Conservation (phyloP, 1,140 invertebrate species). For the Andrena cerasifolii region DNA sequence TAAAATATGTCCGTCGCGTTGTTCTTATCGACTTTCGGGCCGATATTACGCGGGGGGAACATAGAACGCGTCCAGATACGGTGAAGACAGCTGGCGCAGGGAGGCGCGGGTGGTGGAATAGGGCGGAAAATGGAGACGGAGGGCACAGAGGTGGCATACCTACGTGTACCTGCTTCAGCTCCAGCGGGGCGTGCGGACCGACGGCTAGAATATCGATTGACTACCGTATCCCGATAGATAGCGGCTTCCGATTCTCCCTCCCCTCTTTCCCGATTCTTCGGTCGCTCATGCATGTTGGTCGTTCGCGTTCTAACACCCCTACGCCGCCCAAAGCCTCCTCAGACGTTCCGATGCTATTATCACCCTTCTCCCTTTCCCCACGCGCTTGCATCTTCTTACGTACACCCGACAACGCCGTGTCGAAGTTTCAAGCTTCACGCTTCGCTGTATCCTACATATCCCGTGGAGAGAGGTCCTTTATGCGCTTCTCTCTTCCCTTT, state of each 20-base stretch:
- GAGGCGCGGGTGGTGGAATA: not conserved
- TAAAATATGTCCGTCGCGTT: not conserved
- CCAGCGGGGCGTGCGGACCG: slow-evolving; percentile 54
- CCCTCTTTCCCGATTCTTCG: slow-evolving; percentile 56
- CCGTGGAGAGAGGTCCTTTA: not conserved
- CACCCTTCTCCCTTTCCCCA: slow-evolving; percentile 7
- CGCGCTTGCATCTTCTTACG: slow-evolving; percentile 30
- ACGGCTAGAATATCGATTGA: slow-evolving; percentile 68
- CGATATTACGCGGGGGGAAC: slow-evolving; percentile 26
- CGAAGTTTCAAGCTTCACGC: slow-evolving; percentile 13
- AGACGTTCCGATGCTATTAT: slow-evolving; percentile 63
- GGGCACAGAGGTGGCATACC: slow-evolving; percentile 50
- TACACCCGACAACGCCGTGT: not conserved
- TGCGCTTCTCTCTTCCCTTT: not conserved
- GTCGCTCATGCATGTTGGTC: slow-evolving; percentile 51
- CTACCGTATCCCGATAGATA: slow-evolving; percentile 52
- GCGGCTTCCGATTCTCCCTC: slow-evolving; percentile 2
- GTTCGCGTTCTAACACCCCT: slow-evolving; percentile 27
- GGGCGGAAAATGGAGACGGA: slow-evolving; percentile 33
- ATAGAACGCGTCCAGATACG: slow-evolving; percentile 21
- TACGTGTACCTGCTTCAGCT: slow-evolving; percentile 63
- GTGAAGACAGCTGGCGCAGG: slow-evolving; percentile 37
- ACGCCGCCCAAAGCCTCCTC: slow-evolving; percentile 22
- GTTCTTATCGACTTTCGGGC: slow-evolving; percentile 19
- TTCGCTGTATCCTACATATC: slow-evolving; percentile 4